These are phyloP conservation scores for Rhodophaea formosa DNA, from an alignment of 2,888 invertebrate genomes.

Conservation along the genomic window DNA sequence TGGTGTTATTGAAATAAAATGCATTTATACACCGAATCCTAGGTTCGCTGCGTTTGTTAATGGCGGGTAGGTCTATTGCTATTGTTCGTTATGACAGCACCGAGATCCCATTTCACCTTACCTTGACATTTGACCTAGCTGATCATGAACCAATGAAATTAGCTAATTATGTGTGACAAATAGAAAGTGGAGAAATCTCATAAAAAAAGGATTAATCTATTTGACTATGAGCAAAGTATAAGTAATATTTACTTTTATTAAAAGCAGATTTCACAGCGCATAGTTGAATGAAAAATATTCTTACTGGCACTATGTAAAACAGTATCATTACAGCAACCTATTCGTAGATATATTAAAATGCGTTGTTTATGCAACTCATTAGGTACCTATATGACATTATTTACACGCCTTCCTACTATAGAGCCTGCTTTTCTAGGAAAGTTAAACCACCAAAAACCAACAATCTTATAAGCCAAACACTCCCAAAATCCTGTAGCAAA, in stretches of 20 bases:
- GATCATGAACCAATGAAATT: conserved; percentile 49
- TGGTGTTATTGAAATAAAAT: conserved; percentile 23
- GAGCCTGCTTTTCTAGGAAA: too few relatives aligned
- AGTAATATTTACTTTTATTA: too few relatives aligned
- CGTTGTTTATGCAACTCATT: too few relatives aligned
- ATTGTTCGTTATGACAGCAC: conserved; percentile 28
- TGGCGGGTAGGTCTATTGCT: conserved; percentile 38
- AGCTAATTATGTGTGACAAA: conserved; percentile 37
- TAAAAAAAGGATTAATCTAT: too few relatives aligned
- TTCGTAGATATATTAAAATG: too few relatives aligned
- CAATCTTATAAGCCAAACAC: not conserved
- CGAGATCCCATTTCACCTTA: conserved; percentile 38
- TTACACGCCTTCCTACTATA: too few relatives aligned
- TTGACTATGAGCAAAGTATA: too few relatives aligned
- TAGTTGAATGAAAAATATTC: too few relatives aligned
- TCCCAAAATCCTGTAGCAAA: not conserved
- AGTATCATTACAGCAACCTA: too few relatives aligned
- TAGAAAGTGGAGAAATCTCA: conserved; percentile 1
- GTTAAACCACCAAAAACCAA: not conserved
- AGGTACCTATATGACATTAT: too few relatives aligned
- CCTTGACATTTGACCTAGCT: conserved; percentile 78
- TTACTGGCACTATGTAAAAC: too few relatives aligned
- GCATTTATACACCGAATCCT: conserved; percentile 50
- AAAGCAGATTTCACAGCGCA: too few relatives aligned
- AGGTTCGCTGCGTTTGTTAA: conserved; percentile 60